A percentile compares a stretch with the other conserved stretches of the same genome.
phyloP scores from a whole-genome alignment of 2,888 invertebrate genomes.

The Carabus problematicus region DNA sequence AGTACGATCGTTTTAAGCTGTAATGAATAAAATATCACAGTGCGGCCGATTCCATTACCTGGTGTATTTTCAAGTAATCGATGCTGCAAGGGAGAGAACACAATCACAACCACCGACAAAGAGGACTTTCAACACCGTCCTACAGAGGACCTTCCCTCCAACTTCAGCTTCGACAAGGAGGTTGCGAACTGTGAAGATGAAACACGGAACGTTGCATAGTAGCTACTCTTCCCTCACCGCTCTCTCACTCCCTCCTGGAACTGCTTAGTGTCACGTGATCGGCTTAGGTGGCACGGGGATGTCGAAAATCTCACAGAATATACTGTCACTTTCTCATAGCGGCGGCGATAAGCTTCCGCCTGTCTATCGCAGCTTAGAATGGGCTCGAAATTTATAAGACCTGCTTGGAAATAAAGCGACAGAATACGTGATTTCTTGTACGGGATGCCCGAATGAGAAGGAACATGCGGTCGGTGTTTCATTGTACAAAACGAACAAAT shows the following conservation, averaged over 20 bases:
- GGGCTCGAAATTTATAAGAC: no score
- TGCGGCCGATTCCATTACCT: constrained; percentile 40
- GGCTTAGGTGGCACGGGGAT: constrained; percentile 29
- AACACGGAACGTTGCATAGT: no score
- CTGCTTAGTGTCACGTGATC: constrained; percentile 39
- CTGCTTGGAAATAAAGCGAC: no score
- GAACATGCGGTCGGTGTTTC: no score
- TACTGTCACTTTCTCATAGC: constrained; percentile 5
- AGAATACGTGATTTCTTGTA: no score
- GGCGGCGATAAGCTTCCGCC: no score
- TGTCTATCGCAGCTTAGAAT: no score
- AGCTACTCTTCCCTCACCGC: no score
- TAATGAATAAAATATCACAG: constrained; percentile 40
- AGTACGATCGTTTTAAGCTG: constrained; percentile 35
- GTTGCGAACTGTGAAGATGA: neutral
- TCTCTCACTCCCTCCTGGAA: neutral
- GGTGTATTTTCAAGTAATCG: constrained; percentile 40
- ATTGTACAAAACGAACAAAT: no score
- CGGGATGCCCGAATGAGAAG: no score
- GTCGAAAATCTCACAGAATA: constrained; percentile 19
- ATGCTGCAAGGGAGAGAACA: constrained; percentile 31
- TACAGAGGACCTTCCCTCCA: neutral
- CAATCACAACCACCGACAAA: constrained; percentile 31
- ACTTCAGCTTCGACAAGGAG: no score
- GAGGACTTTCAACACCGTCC: no score